A percentile compares a stretch with the other conserved stretches of the same genome.
Evolutionary conservation across 2,113 vertebrate genomes (phyloP).

Genomic region (Chelonoidis abingdonii): DNA sequence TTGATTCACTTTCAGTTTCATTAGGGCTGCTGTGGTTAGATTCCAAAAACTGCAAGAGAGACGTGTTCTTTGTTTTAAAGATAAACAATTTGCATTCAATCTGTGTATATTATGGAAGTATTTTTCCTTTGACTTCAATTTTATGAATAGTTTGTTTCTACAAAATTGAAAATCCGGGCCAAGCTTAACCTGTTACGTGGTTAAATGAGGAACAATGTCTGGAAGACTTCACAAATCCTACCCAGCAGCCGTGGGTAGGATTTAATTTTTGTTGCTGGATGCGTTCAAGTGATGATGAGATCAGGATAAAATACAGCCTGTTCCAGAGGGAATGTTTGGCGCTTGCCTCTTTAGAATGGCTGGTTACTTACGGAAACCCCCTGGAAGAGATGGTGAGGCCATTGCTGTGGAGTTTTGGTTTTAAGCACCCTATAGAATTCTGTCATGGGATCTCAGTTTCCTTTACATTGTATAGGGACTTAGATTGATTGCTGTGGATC

Average conservation of each 20-base stretch:
- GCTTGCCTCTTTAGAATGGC: background rate
- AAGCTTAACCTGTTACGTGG: background rate
- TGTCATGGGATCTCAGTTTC: background rate
- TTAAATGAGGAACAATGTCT: constrained; percentile 12
- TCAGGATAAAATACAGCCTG: background rate
- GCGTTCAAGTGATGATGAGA: background rate
- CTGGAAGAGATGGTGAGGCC: background rate
- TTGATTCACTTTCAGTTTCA: constrained; percentile 63
- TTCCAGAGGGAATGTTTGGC: background rate
- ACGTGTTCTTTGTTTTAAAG: constrained; percentile 37
- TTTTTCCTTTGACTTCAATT: background rate
- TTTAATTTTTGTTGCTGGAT: background rate
- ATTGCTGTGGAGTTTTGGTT: background rate
- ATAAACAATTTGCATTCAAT: constrained; percentile 21
- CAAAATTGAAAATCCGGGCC: background rate
- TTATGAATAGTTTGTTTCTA: background rate
- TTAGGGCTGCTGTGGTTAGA: constrained; percentile 25
- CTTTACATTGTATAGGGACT: background rate
- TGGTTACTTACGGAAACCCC: background rate
- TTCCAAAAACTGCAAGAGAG: constrained; percentile 27
- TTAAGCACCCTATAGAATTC: background rate
- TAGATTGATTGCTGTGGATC: background rate
- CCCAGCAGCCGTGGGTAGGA: background rate
- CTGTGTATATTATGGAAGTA: background rate
- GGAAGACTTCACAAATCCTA: background rate